Evolutionary conservation across 2,888 invertebrate species (phyloP).

Genomic region (Cremastobaeus sp.): DNA sequence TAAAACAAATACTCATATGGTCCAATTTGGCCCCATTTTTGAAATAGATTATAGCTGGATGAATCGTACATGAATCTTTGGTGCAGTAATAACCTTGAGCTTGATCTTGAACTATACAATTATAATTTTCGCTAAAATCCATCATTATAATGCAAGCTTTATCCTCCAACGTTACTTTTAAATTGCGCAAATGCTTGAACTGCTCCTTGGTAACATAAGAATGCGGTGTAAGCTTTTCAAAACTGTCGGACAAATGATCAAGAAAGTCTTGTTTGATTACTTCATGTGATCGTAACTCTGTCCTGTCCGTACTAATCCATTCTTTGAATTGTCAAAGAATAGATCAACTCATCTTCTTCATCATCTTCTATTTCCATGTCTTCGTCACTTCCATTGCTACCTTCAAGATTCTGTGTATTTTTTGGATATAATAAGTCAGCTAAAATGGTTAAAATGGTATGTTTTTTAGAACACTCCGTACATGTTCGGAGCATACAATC

Average conservation of each 20-base stretch:
- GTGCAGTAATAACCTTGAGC: conserved; percentile 24
- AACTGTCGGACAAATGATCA: neutral
- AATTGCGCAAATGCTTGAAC: neutral
- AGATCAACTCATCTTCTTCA: neutral
- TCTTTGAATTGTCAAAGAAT: neutral
- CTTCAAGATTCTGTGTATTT: too few relatives aligned
- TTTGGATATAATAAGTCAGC: neutral
- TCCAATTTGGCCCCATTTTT: conserved; percentile 7
- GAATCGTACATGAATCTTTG: conserved; percentile 20
- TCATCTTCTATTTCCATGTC: neutral
- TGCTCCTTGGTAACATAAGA: conserved; percentile 4
- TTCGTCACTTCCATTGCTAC: neutral
- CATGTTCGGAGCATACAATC: conserved; percentile 11
- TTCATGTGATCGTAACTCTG: neutral
- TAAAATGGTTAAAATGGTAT: neutral
- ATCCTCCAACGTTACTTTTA: conserved; percentile 4
- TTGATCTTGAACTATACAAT: conserved; percentile 14
- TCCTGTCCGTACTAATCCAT: conserved; percentile 5
- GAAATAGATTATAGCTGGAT: conserved; percentile 23
- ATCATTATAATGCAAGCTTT: conserved; percentile 13
- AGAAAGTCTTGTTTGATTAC: neutral
- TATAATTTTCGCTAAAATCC: conserved; percentile 28
- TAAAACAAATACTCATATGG: conserved; percentile 4
- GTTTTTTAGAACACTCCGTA: neutral
- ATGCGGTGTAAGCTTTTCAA: conserved; percentile 2